These are phyloP conservation scores for Oscheius sp. DNA, from an alignment of 2,888 invertebrate species.

Conservation along the genomic window DNA sequence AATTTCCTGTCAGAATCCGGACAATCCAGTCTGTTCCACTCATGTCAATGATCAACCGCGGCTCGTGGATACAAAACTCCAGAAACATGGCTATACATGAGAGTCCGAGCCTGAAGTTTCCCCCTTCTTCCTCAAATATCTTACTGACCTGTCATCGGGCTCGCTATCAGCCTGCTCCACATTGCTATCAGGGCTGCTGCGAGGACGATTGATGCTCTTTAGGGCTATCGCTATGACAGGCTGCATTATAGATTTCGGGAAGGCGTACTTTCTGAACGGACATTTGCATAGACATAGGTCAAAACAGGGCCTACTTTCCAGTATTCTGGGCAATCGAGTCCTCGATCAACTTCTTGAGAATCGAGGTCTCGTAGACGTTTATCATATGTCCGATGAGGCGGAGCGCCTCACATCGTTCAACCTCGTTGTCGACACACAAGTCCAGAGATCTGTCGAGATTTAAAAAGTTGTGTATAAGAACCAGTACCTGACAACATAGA, in stretches of 20 bases:
- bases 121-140: neutral
- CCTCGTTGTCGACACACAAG: slow-evolving; percentile 84
- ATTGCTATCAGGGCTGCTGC: slow-evolving; percentile 1
- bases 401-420: slow-evolving; percentile 89
- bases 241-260: slow-evolving; percentile 62
- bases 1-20: slow-evolving; percentile 53
- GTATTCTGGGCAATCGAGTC: slow-evolving; percentile 41
- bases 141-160: slow-evolving; percentile 20
- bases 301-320: slow-evolving; percentile 44
- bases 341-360: slow-evolving; percentile 52
- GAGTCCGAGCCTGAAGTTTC: slow-evolving; percentile 51
- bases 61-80: slow-evolving; percentile 61
- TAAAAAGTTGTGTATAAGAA: neutral
- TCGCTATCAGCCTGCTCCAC: slow-evolving; percentile 10
- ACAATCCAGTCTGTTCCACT: slow-evolving; percentile 68
- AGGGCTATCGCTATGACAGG: slow-evolving; percentile 61
- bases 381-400: slow-evolving; percentile 84
- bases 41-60: slow-evolving; percentile 58
- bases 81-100: slow-evolving; percentile 60
- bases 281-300: neutral
- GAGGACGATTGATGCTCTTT: slow-evolving; percentile 39
- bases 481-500: slow-evolving; percentile 53
- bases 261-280: slow-evolving; percentile 50
- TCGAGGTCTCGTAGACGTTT: slow-evolving; percentile 51
- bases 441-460: slow-evolving; percentile 83